Percentiles rank a stretch among this genome's conserved stretches.
Evolutionary conservation across 2,888 invertebrate genomes (phyloP).

Genomic region (Pyrgus malvae): DNA sequence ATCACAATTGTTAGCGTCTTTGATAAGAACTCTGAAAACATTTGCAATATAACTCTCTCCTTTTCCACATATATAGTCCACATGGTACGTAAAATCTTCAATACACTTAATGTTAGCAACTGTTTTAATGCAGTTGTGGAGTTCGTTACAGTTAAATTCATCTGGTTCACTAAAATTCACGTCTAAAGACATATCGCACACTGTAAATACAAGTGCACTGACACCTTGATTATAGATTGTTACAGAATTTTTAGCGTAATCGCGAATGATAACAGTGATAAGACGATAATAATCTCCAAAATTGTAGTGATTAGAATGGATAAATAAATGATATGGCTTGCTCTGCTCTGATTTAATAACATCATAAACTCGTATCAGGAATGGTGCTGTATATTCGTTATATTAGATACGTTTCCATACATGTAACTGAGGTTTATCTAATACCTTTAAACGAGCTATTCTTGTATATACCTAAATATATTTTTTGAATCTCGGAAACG

Average conservation of each 20-base stretch:
- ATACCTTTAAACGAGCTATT: too few relatives aligned
- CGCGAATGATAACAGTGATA: constrained; percentile 7
- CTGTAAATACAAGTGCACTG: constrained; percentile 2
- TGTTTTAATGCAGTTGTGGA: constrained; percentile 57
- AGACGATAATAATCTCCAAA: not conserved
- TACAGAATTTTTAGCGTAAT: not conserved
- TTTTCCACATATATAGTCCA: constrained; percentile 61
- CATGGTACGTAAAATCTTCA: constrained; percentile 61
- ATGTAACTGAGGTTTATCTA: too few relatives aligned
- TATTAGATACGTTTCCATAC: too few relatives aligned
- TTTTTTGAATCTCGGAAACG: too few relatives aligned
- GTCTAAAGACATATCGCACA: constrained; percentile 62
- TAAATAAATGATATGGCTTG: constrained; percentile 1
- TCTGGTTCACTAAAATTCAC: constrained; percentile 73
- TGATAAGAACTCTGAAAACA: constrained; percentile 61
- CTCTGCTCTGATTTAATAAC: not conserved
- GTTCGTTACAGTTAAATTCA: constrained; percentile 62
- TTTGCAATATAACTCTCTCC: constrained; percentile 64
- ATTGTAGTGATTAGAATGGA: not conserved
- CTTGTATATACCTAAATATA: too few relatives aligned
- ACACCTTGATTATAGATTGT: not conserved
- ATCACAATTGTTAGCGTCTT: constrained; percentile 44
- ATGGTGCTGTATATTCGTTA: too few relatives aligned
- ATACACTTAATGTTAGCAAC: constrained; percentile 51
- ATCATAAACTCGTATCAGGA: too few relatives aligned